Percentiles rank a stretch among this genome's conserved stretches.
phyloP scores from a whole-genome alignment of 2,113 vertebrate genomes.

The Antechinus stuartii region DNA sequence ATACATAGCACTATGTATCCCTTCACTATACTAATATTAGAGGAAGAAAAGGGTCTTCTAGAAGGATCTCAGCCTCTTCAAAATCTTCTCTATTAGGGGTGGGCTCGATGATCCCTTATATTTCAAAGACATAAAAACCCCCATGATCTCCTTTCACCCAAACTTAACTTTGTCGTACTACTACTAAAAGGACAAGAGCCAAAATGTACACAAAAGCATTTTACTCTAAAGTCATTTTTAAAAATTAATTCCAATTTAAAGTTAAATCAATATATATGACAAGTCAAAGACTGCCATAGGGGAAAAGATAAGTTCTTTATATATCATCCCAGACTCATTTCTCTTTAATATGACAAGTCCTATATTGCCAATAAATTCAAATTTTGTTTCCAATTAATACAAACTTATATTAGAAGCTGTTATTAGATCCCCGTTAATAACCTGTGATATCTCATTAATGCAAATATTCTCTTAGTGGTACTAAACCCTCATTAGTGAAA shows the following conservation, averaged over 20 bases:
- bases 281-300: conserved; percentile 5
- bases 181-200: neutral
- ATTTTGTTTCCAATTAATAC: conserved; percentile 77
- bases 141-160: neutral
- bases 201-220: neutral
- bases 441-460: conserved; percentile 76
- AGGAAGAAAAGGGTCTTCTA: neutral
- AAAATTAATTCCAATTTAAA: conserved; percentile 42
- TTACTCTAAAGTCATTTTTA: neutral
- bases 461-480: conserved; percentile 71
- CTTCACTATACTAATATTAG: neutral
- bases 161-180: neutral
- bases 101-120: neutral
- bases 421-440: conserved; percentile 81
- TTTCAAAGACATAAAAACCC: neutral
- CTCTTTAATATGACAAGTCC: conserved; percentile 69
- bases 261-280: conserved; percentile 46
- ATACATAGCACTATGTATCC: no score
- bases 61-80: neutral
- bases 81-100: neutral
- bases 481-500: conserved; percentile 75
- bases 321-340: conserved; percentile 61
- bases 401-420: conserved; percentile 71
- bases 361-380: conserved; percentile 76
- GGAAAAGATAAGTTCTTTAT: conserved; percentile 58